Evolutionary conservation across 2,888 invertebrate genomes (phyloP), one percentile per base, ranked within the genome.

Genomic region (Protophormia terraenovae): DNA sequence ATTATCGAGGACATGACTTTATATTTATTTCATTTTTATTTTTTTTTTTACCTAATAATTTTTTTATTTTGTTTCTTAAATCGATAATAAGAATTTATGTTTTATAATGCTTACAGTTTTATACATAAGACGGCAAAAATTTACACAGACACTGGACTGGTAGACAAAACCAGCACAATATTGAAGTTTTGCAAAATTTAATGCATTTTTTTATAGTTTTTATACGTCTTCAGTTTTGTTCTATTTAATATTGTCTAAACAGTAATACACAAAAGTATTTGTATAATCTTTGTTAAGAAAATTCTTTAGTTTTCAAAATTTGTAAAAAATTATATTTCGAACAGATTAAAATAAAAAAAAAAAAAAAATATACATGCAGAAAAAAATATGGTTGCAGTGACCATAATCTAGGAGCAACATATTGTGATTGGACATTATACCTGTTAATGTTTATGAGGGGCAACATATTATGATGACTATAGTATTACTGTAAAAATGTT

Each of bases 71-170:
- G 55, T 76, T 71, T 38, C 71, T 71, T 62, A 78, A 85, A 85
- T 82, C 85, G 82, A 82, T 82, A 82, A 66, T 12, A 66, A 71
- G 64, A 75, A 75, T 85, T 85, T 85, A 85, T 82, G 75, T 47
- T 80, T 67, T 64, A 66, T 69, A 69, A 24, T 58, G 19, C 27
- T 77, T 3, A 22, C 66, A 29, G 29, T 19, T 53, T n/a, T 62
- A 62, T 60, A 60, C 55, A 22, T 22, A 32, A 53, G 32, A 55
- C 0, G n/a, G 8, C 32, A 69, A 35, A 24, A 14, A 22, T n/a
- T 27, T 66, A 66, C 58, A 19, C 32, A 64, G 55, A 64, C 22
- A 55, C 27, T 38, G n/a, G n/a, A 24, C n/a, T 58, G 16, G 38
- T 53, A 35, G 3, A 12, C 50, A 29, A 47, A 35, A 14, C 8